These are phyloP conservation scores for Cirrhinus molitorella DNA, from an alignment of 2,797 vertebrate genomes.

Conservation along the genomic window DNA sequence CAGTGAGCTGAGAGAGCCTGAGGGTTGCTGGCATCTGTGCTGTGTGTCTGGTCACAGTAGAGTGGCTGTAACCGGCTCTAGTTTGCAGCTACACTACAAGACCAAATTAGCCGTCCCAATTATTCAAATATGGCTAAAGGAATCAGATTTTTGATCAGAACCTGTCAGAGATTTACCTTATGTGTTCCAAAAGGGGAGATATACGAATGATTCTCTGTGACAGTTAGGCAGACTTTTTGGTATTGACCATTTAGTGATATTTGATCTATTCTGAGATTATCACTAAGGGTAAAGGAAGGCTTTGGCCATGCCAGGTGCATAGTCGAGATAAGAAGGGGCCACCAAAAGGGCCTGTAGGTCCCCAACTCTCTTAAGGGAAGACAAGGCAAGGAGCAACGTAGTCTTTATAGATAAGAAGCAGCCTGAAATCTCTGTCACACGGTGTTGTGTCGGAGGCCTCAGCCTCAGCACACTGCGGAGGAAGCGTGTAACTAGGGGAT, in stretches of 20 bases:
- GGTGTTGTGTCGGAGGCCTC: too few species aligned
- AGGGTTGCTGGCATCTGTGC: slow-evolving; percentile 11
- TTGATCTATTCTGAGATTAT: neutral
- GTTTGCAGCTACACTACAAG: neutral
- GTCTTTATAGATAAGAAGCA: too few species aligned
- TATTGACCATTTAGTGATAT: neutral
- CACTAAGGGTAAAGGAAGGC: too few species aligned
- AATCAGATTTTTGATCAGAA: neutral
- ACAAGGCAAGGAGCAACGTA: too few species aligned
- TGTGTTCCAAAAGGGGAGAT: neutral
- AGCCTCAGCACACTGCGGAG: too few species aligned
- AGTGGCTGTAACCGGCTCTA: neutral
- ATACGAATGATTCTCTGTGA: neutral
- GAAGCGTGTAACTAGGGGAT: too few species aligned
- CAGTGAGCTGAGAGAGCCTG: slow-evolving; percentile 7
- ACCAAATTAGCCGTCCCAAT: neutral
- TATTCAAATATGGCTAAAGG: neutral
- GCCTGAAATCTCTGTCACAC: too few species aligned
- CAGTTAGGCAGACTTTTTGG: neutral
- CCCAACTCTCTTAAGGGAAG: too few species aligned
- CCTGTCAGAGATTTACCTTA: neutral
- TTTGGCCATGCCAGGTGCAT: too few species aligned
- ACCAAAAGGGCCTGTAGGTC: too few species aligned
- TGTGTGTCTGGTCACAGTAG: neutral
- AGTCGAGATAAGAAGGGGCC: too few species aligned